Evolutionary conservation across 2,888 invertebrate genomes (phyloP), one percentile per base, ranked within the genome.

Genomic region (Globia sparganii): DNA sequence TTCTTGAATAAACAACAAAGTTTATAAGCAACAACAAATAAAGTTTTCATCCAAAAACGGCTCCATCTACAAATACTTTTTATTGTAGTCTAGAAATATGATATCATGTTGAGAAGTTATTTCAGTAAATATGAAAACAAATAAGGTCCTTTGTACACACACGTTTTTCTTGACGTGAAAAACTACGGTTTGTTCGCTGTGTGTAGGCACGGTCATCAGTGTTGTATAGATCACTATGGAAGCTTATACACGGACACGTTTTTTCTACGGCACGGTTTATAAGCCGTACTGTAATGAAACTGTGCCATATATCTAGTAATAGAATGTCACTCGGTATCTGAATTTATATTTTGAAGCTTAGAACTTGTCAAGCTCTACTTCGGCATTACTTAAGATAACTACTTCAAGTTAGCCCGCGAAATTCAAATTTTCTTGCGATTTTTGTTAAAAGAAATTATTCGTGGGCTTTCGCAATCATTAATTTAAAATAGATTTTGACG

Each of bases 21-120:
- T 70, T 56, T n/a, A n/a, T n/a, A n/a, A n/a, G n/a, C n/a, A n/a
- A n/a, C n/a, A n/a, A n/a, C n/a, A n/a, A n/a, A n/a, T n/a, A 46
- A 64, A 67, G 37, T 62, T 74, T 68, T 56, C 43, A 40, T 61
- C 37, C 0, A 56, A 71, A 67, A 46, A 58, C 15, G 15, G 28
- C 21, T 68, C 31, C 43, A 11, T 53, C 4, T 53, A 25, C 25
- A 75, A 59, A 61, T 69, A 72, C 31, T 65, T 58, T 49, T 34
- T 43, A 61, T 69, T 65, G 34, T n/a, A 37, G 31, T 67, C 37
- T 46, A 34, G 11, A 73, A 64, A 21, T 9, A 56, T 59, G 1
- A 46, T 61, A 37, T 61, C 43, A 61, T 46, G 6, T 71, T 59
- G 40, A 66, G 53, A 69, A 31, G 34, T 11, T 56, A 18, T 37